Base-by-base conservation (phyloP, 2,888 invertebrate genomes). In the Diabrotica balteata region DNA sequence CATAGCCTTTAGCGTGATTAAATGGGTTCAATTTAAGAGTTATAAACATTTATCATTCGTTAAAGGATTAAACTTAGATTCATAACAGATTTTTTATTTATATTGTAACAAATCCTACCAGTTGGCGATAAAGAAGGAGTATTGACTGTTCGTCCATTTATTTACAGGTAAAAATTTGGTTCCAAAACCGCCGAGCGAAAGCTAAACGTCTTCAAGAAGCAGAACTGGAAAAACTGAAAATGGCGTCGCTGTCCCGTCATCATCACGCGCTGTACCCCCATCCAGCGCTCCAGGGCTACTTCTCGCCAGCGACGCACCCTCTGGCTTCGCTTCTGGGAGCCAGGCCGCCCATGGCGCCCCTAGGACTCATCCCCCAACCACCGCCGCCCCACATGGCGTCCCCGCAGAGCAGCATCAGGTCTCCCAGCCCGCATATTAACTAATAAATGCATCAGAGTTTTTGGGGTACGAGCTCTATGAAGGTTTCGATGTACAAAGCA, bases 151-250 rank as follows among this genome's bases (percentile, higher is more conserved):
- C 4, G 4, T 47, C 6, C 4, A 9, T 8, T 47, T 47, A 10
- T 59, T 83, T 85, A 10, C 88, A 90, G 88, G 94, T 94, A 74
- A 95, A 96, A 87, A 95, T 95, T 80, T 95, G 95, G 95, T 95
- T 95, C 85, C 95, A 95, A 88, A 96, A 96, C 83, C 89, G 95
- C n/a, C 89, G 95, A 57, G 98, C 98, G 74, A 98, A 98, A 86
- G 96, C 96, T 82, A 98, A 98, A 87, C 91, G 98, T 43, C 90
- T 98, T 32, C 97, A 97, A 84, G 98, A 98, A 85, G 97, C 98
- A 69, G 98, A 98, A 87, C 90, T 97, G 68, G 98, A 98, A 85
- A 97, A 97, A 86, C 87, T 97, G 81, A 93, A 97, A 86, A 93
- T 93, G 93, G 89, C 88, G 59, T 89, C 89, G 76, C 86, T 89